Evolutionary conservation across 2,797 vertebrate genomes (phyloP).

Genomic region (Cygnus olor): DNA sequence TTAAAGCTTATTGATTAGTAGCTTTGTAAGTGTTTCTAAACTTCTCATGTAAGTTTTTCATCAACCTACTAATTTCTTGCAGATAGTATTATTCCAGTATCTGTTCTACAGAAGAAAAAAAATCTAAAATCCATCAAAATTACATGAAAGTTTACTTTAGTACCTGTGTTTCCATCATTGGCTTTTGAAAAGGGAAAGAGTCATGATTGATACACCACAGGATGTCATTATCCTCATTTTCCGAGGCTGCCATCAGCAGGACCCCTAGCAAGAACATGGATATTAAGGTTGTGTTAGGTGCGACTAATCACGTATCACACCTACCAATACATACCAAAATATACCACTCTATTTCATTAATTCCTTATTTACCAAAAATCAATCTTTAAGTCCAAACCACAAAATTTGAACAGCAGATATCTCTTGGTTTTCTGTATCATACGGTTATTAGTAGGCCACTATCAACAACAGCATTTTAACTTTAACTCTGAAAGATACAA

Average conservation of each 20-base stretch:
- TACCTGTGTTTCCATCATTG: constrained; percentile 98
- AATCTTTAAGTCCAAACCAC: background rate
- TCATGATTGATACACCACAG: constrained; percentile 98
- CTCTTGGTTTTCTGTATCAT: background rate
- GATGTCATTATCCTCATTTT: constrained; percentile 95
- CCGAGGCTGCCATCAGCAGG: constrained; percentile 93
- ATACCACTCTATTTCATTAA: background rate
- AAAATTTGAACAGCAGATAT: background rate
- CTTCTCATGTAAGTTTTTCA: background rate
- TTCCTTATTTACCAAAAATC: background rate
- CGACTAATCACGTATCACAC: background rate
- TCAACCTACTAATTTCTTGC: background rate
- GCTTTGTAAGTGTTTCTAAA: background rate
- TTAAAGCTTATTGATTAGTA: background rate
- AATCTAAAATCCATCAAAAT: background rate
- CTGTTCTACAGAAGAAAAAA: background rate
- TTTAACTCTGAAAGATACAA: background rate
- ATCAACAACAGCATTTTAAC: background rate
- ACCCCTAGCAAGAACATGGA: constrained; percentile 80
- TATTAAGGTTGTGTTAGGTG: background rate
- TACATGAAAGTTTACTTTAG: background rate
- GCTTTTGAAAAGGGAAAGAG: constrained; percentile 97
- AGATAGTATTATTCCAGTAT: background rate
- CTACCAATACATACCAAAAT: background rate
- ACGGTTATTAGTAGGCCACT: background rate